Evolutionary conservation across 2,113 vertebrate genomes (phyloP), one percentile per base, ranked within the genome.

Genomic region (Pogona vitticeps): DNA sequence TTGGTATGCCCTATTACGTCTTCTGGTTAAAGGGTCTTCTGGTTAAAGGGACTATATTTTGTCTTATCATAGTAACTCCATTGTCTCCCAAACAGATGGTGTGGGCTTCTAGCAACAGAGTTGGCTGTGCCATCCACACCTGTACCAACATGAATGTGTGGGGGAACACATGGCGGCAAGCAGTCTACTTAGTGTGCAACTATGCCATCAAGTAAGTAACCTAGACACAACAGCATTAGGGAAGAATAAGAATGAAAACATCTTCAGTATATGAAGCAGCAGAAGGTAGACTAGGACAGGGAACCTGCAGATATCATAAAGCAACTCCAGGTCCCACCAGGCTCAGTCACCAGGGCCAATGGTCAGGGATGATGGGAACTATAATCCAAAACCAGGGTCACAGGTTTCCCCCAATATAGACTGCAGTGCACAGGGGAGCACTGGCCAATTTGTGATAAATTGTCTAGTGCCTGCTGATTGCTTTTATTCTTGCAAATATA

Each of bases 191-290:
- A 26, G 97, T 99, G 91, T 99, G 98, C 97, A 98, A 98, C 97
- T 99, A 99, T 0, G 97, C 98, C 42, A 96, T 98, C 88, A 99
- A 98, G 98, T 99, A 96, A 98, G 97, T 94, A 70, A 20, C 40
- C 4, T 46, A 52, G 46, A 10, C 46, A 36, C 15, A 7, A 46
- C 42, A 3, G 3, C 33, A 21, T 46, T n/a, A 33, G 33, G 42
- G 52, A 20, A 40, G n/a, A 20, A 0, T 6, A 12, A 46, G 56
- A 63, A 9, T 2, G 10, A 52, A 52, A 6, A 10, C 46, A 52
- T 52, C 46, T 52, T 52, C 10, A 52, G 46, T 52, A 52, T 52
- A 52, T 5, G 46, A 52, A 52, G 5, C 5, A 52, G 10, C 46
- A 6, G n/a, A 58, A 38, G 28, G 33, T 33, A 58, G 14, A 31